Conservation (phyloP, 2,113 vertebrate species). For the Triplophysa dalaica region DNA sequence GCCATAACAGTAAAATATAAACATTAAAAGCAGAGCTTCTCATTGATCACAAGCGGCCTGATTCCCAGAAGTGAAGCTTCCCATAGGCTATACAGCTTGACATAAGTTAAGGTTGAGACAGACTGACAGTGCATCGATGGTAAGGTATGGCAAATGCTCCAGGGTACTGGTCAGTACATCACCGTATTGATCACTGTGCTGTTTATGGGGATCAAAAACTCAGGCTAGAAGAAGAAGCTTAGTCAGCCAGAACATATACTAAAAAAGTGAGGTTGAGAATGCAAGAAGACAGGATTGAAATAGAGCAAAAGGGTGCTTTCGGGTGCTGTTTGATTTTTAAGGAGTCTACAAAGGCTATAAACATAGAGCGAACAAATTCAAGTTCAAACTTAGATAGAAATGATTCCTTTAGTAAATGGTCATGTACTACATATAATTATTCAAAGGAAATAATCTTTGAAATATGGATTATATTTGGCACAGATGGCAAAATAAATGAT, state of each 20-base stretch:
- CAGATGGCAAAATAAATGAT: background rate
- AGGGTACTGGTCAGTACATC: conserved; percentile 40
- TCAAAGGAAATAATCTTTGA: background rate
- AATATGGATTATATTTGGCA: background rate
- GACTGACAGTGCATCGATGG: conserved; percentile 43
- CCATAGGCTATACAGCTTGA: conserved; percentile 24
- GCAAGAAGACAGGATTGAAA: background rate
- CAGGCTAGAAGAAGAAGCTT: conserved; percentile 31
- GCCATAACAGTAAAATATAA: conserved; percentile 19
- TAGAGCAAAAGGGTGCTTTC: background rate
- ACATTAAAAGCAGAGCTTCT: conserved; percentile 15
- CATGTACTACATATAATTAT: no score
- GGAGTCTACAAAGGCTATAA: no score
- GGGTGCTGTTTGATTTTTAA: background rate
- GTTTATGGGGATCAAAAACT: conserved; percentile 40
- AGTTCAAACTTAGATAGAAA: no score
- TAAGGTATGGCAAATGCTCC: conserved; percentile 39
- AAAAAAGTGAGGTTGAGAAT: background rate
- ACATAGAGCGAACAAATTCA: no score
- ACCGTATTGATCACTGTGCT: conserved; percentile 49
- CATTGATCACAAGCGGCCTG: conserved; percentile 9
- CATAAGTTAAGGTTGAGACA: conserved; percentile 25
- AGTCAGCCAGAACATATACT: conserved; percentile 40
- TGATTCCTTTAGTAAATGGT: no score
- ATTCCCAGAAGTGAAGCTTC: conserved; percentile 28